Percentiles rank a stretch among this genome's conserved stretches.
phyloP scores from a whole-genome alignment of 2,888 invertebrate genomes.

The Perizoma flavofasciatum region DNA sequence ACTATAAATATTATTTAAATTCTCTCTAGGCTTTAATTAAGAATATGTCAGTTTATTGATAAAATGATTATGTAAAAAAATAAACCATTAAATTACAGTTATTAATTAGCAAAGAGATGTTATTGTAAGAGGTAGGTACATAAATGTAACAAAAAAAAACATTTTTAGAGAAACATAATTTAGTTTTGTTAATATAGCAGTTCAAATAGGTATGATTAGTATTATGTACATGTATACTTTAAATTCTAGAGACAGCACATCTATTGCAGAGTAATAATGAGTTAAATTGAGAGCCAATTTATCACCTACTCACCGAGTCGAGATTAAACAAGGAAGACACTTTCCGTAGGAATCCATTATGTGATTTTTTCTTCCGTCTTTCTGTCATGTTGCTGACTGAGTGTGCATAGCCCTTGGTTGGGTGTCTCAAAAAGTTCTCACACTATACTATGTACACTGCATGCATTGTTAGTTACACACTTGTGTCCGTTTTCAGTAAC shows the following conservation, averaged over 20 bases:
- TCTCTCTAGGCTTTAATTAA: too few species aligned
- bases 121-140: slow-evolving; percentile 3
- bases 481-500: slow-evolving; percentile 77
- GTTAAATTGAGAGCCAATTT: slow-evolving; percentile 43
- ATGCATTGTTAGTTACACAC: slow-evolving; percentile 84
- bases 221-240: not conserved
- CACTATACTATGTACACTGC: slow-evolving; percentile 82
- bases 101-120: slow-evolving; percentile 22
- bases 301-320: slow-evolving; percentile 88
- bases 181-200: slow-evolving; percentile 15
- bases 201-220: too few species aligned
- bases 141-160: slow-evolving; percentile 11
- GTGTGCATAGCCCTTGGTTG: slow-evolving; percentile 74
- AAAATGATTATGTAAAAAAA: slow-evolving; percentile 10
- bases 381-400: slow-evolving; percentile 79
- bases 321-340: slow-evolving; percentile 94
- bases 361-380: slow-evolving; percentile 83
- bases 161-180: not conserved
- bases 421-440: slow-evolving; percentile 62
- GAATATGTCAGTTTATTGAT: slow-evolving; percentile 3
- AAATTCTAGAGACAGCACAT: slow-evolving; percentile 20
- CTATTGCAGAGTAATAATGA: slow-evolving; percentile 24
- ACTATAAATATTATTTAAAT: too few species aligned
- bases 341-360: slow-evolving; percentile 92
- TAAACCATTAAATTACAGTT: not conserved